phyloP scores from a whole-genome alignment of 2,113 vertebrate species.

The Myodes glareolus region DNA sequence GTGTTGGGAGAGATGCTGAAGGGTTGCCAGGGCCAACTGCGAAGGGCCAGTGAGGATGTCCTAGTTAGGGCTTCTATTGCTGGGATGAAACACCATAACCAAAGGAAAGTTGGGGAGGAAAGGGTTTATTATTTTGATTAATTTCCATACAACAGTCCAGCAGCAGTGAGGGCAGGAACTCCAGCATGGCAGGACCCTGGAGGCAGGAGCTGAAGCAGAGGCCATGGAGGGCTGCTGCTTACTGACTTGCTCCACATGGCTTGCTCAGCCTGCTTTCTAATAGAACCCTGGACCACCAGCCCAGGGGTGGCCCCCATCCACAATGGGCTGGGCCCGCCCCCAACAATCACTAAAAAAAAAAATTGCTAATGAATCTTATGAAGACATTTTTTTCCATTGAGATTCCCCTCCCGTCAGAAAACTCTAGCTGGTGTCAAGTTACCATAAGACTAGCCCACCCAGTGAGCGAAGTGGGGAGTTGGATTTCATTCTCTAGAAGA shows the following conservation, averaged over 20 bases:
- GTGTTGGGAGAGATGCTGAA: background rate
- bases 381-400: background rate
- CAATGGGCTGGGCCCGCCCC: background rate
- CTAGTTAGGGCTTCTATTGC: background rate
- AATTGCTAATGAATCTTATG: background rate
- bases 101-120: background rate
- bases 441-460: background rate
- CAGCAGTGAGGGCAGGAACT: background rate
- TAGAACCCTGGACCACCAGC: background rate
- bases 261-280: background rate
- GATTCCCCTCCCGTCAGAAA: background rate
- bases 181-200: background rate
- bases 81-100: background rate
- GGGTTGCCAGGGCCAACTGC: background rate
- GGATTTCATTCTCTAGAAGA: background rate
- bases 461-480: background rate
- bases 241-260: background rate
- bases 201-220: background rate
- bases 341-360: too few relatives aligned
- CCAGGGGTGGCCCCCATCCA: background rate
- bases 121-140: background rate
- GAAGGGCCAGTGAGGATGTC: background rate
- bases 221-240: too few relatives aligned
- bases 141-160: background rate
- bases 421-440: background rate